Evolutionary conservation across 2,113 vertebrate species (phyloP), one percentile per base, ranked within the genome.

Genomic region (Pterophyllum scalare): DNA sequence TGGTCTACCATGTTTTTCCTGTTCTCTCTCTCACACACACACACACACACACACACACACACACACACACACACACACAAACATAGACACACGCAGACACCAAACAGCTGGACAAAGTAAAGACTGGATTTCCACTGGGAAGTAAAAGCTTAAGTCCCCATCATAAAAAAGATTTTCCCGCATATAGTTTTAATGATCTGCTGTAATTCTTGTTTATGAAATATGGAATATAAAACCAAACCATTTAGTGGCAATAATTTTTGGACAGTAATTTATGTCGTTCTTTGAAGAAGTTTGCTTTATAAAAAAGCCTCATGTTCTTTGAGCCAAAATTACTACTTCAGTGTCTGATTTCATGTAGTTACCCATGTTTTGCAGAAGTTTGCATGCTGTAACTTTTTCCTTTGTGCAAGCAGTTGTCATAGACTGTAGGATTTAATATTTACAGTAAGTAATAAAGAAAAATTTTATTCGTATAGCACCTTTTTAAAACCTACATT

Each of bases 1-100:
- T 91, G 87, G 91, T 88, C 88, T 85, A 38, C 35, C 22, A 52
- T 80, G 58, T 87, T 88, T 87, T 81, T 76, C 5, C 3, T 65
- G 79, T 60, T 67, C 40, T 64, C 61, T 9, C 62, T 2, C 38
- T 13, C 40, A 3, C 40, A 12, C 40, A 40, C 38, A 40, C 38
- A 33, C 40, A 12, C 40, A 12, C 40, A 11, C 38, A 40, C 10
- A 40, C 1, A 11, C 38, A 40, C 2, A 11, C 8, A 33, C 31
- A 33, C 31, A 7, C 6, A 33, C 31, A 33, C 31, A 33, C 31
- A 33, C 31, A 33, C 31, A 33, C 31, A 33, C 31, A 43, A 52
- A 59, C 33, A 83, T 79, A 81, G n/a, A 88, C 62, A 59, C 9
- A 54, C 59, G 74, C 38, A 10, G 22, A 80, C 8, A 31, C 28